Conservation (phyloP, 2,113 vertebrate genomes). For the Alligator sinensis region DNA sequence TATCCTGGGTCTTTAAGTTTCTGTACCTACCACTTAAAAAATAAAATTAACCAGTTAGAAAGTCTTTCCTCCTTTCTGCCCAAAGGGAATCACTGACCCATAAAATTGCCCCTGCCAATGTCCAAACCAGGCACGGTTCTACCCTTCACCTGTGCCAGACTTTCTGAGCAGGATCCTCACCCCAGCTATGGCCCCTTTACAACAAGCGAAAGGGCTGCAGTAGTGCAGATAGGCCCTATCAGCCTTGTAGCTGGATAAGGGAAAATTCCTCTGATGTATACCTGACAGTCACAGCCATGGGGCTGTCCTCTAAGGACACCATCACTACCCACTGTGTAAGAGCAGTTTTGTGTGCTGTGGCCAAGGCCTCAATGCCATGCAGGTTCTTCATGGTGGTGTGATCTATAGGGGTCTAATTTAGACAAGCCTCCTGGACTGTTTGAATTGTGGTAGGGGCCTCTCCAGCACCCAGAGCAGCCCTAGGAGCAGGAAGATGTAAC, state of each 20-base stretch:
- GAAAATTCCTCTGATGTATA: not conserved
- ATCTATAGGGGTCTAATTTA: not conserved
- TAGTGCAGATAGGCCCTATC: not conserved
- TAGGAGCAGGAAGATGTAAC: not conserved
- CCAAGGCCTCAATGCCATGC: not conserved
- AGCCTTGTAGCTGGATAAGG: not conserved
- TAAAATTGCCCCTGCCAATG: no score
- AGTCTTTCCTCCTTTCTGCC: no score
- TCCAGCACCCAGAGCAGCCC: not conserved
- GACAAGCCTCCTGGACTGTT: not conserved
- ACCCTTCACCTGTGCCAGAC: no score
- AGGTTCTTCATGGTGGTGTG: not conserved
- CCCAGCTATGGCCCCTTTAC: not conserved
- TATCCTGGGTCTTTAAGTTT: not conserved
- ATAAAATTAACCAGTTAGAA: no score
- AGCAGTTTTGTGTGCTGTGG: not conserved
- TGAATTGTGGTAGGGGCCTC: not conserved
- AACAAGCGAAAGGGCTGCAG: not conserved
- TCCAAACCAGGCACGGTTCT: no score
- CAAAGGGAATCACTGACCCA: no score
- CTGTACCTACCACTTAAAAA: not conserved
- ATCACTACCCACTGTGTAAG: not conserved
- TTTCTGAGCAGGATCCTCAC: no score
- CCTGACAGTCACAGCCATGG: not conserved
- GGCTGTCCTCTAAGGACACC: not conserved